Conservation (phyloP, 2,797 vertebrate genomes). For the Avahi laniger region DNA sequence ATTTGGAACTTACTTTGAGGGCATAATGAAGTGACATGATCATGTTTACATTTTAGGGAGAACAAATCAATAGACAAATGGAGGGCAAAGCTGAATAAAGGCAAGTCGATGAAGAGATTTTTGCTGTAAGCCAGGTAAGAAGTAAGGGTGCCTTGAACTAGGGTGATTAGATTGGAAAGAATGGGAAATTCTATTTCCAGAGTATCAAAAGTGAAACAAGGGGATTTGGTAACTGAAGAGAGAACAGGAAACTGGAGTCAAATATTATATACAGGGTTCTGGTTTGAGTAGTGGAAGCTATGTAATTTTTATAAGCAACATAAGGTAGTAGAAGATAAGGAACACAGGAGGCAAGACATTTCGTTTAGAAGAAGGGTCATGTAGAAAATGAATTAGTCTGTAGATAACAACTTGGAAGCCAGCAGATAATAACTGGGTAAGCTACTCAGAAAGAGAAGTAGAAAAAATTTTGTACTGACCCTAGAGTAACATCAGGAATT, state of each 20-base stretch:
- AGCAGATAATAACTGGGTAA: neutral
- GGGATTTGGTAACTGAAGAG: neutral
- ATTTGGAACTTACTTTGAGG: neutral
- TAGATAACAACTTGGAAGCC: neutral
- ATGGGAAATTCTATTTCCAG: neutral
- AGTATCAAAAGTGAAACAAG: neutral
- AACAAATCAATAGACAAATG: neutral
- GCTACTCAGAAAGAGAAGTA: neutral
- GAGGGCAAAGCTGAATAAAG: neutral
- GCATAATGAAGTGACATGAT: neutral
- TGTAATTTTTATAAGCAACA: neutral
- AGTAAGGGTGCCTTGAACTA: neutral
- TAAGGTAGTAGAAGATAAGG: neutral
- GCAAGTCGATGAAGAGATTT: neutral
- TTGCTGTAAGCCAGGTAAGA: neutral
- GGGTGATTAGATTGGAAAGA: neutral
- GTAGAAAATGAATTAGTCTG: neutral
- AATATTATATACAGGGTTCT: neutral
- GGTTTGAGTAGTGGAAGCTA: neutral
- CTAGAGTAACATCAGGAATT: neutral
- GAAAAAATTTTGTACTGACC: neutral
- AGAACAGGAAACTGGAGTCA: neutral
- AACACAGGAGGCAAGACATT: neutral
- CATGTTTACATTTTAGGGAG: neutral
- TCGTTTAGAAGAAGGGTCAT: neutral